Percentiles rank a stretch among this genome's conserved stretches.
These are phyloP conservation scores for Cyphomyrus plagiostoma DNA, from an alignment of 2,113 vertebrate genomes.

Conservation along the genomic window DNA sequence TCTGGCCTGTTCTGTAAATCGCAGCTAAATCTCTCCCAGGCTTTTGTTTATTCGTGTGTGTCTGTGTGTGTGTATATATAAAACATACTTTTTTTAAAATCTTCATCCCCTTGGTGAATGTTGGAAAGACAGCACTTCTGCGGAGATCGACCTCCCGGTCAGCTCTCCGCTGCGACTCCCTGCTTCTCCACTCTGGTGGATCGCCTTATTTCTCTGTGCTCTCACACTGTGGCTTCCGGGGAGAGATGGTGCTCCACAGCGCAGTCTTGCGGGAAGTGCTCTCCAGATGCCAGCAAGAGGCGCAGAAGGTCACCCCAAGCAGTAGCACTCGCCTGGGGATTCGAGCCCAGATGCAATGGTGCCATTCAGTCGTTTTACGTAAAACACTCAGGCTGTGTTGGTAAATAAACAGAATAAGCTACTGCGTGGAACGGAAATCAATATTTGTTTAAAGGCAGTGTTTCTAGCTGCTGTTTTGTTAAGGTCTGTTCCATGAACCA, in stretches of 20 bases:
- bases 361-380: constrained; percentile 22
- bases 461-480: constrained; percentile 5
- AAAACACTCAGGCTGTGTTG: constrained; percentile 26
- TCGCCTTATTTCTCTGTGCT: constrained; percentile 5
- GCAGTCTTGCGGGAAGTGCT: not conserved
- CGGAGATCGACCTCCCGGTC: not conserved
- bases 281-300: not conserved
- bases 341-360: constrained; percentile 12
- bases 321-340: not conserved
- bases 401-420: constrained; percentile 17
- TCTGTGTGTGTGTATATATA: not conserved
- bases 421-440: not conserved
- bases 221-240: too few relatives aligned
- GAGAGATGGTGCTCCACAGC: not conserved
- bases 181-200: not conserved
- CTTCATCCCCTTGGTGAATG: constrained; percentile 18
- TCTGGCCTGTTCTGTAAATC: not conserved
- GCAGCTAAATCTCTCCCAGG: not conserved
- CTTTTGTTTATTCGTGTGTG: not conserved
- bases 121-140: not conserved
- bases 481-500: not conserved
- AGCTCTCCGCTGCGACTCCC: not conserved
- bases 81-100: not conserved
- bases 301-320: constrained; percentile 14
- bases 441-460: constrained; percentile 12